Conservation (phyloP, 2,888 invertebrate species). For the Alviniconcha strummeri region DNA sequence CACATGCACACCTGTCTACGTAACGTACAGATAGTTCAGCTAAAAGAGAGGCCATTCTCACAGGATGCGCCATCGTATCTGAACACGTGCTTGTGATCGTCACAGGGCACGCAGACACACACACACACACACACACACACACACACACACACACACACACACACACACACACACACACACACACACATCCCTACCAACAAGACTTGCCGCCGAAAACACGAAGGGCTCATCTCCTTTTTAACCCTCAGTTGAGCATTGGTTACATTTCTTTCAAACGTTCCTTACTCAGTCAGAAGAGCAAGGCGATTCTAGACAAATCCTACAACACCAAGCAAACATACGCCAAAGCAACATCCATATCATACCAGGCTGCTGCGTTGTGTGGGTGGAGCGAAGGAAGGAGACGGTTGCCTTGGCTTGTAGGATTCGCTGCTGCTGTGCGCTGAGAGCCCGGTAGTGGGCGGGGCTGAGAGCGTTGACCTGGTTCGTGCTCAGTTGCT, state of each 20-base stretch:
- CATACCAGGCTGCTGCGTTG: not conserved
- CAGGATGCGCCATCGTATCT: no score
- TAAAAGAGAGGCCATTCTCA: no score
- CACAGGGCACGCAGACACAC: not conserved
- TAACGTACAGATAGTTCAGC: no score
- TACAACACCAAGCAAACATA: not conserved
- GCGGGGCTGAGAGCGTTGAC: conserved; percentile 42
- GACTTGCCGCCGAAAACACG: no score
- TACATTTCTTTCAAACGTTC: no score
- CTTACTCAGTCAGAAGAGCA: no score
- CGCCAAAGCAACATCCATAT: not conserved
- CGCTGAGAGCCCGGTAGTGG: conserved; percentile 38
- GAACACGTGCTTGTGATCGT: no score
- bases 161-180: not conserved
- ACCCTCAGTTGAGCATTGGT: no score
- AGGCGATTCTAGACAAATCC: no score
- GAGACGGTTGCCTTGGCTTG: conserved; percentile 32
- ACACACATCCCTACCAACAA: not conserved
- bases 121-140: conserved; percentile 1
- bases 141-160: conserved; percentile 1
- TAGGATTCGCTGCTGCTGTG: conserved; percentile 33
- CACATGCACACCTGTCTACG: no score
- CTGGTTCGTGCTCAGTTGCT: conserved; percentile 42
- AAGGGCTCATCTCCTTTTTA: no score
- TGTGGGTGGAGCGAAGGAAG: conserved; percentile 25